These are phyloP conservation scores for Ctenopoma kingsleyae DNA, from an alignment of 2,797 vertebrate genomes.

Conservation along the genomic window DNA sequence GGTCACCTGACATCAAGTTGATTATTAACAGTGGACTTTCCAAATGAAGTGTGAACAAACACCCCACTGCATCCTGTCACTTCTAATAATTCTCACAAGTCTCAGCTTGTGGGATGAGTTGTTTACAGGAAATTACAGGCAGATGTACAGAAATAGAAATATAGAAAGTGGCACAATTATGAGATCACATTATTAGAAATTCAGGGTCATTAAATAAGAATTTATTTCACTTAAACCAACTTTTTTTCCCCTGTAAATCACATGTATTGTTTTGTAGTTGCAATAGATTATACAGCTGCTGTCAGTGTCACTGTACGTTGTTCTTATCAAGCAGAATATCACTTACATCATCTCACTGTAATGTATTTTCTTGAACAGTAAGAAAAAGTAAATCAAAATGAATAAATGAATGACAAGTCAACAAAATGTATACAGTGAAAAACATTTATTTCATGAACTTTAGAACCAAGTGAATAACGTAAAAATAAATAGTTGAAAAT, in stretches of 20 bases:
- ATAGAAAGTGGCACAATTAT: background rate
- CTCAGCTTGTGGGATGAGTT: background rate
- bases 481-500: slow-evolving; percentile 66
- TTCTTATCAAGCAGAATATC: background rate
- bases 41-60: slow-evolving; percentile 29
- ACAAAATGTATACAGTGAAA: slow-evolving; percentile 37
- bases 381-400: background rate
- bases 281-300: background rate
- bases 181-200: slow-evolving; percentile 13
- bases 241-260: slow-evolving; percentile 6
- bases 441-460: slow-evolving; percentile 63
- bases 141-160: background rate
- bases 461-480: slow-evolving; percentile 32
- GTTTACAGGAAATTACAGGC: slow-evolving; percentile 32
- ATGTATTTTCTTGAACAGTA: background rate
- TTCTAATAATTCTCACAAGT: background rate
- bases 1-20: slow-evolving; percentile 6
- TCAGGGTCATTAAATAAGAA: background rate
- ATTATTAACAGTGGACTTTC: slow-evolving; percentile 46
- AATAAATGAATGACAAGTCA: slow-evolving; percentile 22
- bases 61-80: background rate
- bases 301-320: background rate
- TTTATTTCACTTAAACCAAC: background rate
- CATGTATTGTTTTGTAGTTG: slow-evolving; percentile 7
- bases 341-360: background rate